Percentiles rank a stretch among this genome's conserved stretches.
Evolutionary conservation across 1,140 invertebrate species (phyloP).

Genomic region (Drosophila auraria): DNA sequence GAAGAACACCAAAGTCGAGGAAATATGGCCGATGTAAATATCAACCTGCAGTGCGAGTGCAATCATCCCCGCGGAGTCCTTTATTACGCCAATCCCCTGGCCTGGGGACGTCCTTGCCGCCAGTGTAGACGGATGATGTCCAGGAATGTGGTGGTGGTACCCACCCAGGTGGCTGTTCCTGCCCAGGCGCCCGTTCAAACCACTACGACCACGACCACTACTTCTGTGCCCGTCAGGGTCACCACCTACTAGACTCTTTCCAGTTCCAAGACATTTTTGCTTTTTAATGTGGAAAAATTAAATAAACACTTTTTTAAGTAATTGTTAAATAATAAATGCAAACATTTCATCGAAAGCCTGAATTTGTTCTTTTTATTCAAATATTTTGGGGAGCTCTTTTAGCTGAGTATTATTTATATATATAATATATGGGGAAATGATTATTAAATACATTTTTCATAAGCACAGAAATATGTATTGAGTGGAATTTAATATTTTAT

Average conservation of each 20-base stretch:
- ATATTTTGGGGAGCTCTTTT: too few relatives aligned
- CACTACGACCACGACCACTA: slow-evolving; percentile 25
- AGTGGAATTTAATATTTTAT: too few relatives aligned
- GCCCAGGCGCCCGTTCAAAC: slow-evolving; percentile 19
- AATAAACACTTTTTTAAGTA: too few relatives aligned
- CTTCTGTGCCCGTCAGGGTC: slow-evolving; percentile 12
- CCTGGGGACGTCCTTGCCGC: slow-evolving; percentile 60
- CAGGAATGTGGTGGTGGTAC: slow-evolving; percentile 12
- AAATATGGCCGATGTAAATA: slow-evolving; percentile 16
- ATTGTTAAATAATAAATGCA: neutral
- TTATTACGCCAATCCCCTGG: slow-evolving; percentile 30
- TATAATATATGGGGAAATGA: too few relatives aligned
- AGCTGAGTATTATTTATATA: too few relatives aligned
- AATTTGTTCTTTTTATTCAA: neutral
- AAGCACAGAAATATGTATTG: too few relatives aligned
- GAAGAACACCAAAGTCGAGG: slow-evolving; percentile 8
- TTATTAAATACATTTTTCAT: too few relatives aligned
- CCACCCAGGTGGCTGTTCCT: neutral
- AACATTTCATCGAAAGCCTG: neutral
- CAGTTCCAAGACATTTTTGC: neutral
- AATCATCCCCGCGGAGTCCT: slow-evolving; percentile 49
- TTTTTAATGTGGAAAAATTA: neutral
- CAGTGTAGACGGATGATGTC: slow-evolving; percentile 61
- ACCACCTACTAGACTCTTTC: neutral
- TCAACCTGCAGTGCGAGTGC: slow-evolving; percentile 64